Base-by-base conservation (phyloP, 2,113 vertebrate genomes). In the Chlamydotis undulata region DNA sequence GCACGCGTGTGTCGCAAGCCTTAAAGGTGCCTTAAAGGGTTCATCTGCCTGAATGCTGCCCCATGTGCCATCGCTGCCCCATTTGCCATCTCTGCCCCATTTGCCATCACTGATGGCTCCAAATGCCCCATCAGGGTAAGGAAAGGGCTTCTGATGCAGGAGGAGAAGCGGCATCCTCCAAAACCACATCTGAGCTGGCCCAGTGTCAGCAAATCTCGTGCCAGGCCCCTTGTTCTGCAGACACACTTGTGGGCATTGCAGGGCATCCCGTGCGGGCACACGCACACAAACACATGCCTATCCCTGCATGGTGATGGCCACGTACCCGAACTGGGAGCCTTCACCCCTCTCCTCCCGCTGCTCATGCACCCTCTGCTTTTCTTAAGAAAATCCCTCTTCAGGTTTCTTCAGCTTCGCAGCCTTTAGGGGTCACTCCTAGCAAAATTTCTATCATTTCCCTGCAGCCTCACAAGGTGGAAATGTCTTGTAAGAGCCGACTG, bases 371-470 rank as follows among this genome's bases (percentile, higher is more conserved):
- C 15, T 31, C 12, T 37, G 4, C 0, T 85, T 91, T 85, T 73
- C 82, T 43, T 2, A 31, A 73, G 75, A 95, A 96, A 95, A 91
- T 90, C 29, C 39, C 10, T 85, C 56, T 63, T 55, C 10, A 61
- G 29, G 39, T 88, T 94, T 96, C 88, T 96, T 90, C 67, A 85
- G 88, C 96, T 77, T 92, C 0, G 1, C 85, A 94, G 95, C 95
- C 95, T 97, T 96, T 93, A 96, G 95, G 90, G 95, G 95, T 97
- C 95, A 96, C 95, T 96, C 92, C 87, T 94, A 76, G 95, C 79
- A 95, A 95, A 90, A 92, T 94, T 96, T 96, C 92, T 45, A 76
- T 73, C 53, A 6, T 69, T 83, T 76, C 45, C 26, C 85, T 80
- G 90, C 79, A 88, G 88, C 45, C 33, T 92, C 33, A 18, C 14